These are phyloP conservation scores for Sebastes schlegelii DNA, from an alignment of 2,113 vertebrate species.

Conservation along the genomic window DNA sequence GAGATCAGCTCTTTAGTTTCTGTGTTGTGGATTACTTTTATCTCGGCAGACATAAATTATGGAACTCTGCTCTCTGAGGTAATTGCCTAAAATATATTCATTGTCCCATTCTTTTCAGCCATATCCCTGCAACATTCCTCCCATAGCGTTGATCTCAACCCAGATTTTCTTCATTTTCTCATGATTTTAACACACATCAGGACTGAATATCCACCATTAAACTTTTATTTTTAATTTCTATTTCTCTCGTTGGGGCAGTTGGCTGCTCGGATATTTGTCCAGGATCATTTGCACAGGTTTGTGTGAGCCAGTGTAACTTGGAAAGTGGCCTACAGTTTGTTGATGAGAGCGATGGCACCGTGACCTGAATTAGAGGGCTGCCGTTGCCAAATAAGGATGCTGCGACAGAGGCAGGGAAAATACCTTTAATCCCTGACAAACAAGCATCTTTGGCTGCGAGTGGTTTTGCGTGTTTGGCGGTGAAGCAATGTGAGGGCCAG, in stretches of 20 bases:
- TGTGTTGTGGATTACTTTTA: slow-evolving; percentile 85
- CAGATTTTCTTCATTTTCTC: slow-evolving; percentile 54
- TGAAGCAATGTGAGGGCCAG: slow-evolving; percentile 63
- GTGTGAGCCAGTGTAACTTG: slow-evolving; percentile 71
- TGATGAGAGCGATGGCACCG: slow-evolving; percentile 68
- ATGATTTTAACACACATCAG: slow-evolving; percentile 28
- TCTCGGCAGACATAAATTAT: slow-evolving; percentile 83
- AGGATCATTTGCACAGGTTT: slow-evolving; percentile 70
- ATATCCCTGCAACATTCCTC: slow-evolving; percentile 70
- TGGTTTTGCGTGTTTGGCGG: slow-evolving; percentile 61
- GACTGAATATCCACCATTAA: slow-evolving; percentile 16
- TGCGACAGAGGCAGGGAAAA: slow-evolving; percentile 70
- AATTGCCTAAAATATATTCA: slow-evolving; percentile 84
- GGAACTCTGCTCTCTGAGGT: slow-evolving; percentile 80
- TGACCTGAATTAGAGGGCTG: slow-evolving; percentile 65
- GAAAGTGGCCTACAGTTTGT: slow-evolving; percentile 69
- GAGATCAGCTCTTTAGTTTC: slow-evolving; percentile 84
- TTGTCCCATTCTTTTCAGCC: slow-evolving; percentile 75
- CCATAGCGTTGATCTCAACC: slow-evolving; percentile 66
- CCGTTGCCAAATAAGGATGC: slow-evolving; percentile 76
- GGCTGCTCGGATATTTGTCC: slow-evolving; percentile 63
- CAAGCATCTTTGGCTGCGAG: slow-evolving; percentile 79
- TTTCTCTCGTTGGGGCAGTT: slow-evolving; percentile 50
- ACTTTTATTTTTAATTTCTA: slow-evolving; percentile 45
- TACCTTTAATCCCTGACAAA: slow-evolving; percentile 82